Evolutionary conservation across 2,113 vertebrate genomes (phyloP), one percentile per base, ranked within the genome.

Genomic region (Perca flavescens): DNA sequence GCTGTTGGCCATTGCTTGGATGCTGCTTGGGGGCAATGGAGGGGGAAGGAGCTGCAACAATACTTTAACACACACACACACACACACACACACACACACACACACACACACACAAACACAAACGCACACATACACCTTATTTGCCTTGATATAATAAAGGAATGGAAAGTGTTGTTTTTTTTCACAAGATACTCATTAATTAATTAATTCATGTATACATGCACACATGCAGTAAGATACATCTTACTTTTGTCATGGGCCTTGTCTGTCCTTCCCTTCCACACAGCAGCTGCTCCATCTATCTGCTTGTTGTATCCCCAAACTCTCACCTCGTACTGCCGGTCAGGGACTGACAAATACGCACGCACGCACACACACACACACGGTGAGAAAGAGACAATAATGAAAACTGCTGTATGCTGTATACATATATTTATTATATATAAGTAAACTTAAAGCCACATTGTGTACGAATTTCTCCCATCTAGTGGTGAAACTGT

Each of bases 221-320:
- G 19, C 22, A 47, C 36, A 57, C 36, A 56, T 62, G 3, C 1
- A 56, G 49, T 19, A 34, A 58, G 16, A 4, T 15, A 46, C 46
- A 80, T 72, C 90, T 87, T 86, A 95, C 96, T 93, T 86, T 90
- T 80, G 0, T 75, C 91, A 1, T 94, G 94, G 5, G 92, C 92
- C 87, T 96, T 98, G 74, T 97, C 97, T 0, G 98, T 99, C 86
- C 95, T 96, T 82, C 98, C 98, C 80, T 97, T 98, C 98, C 98
- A 99, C 83, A 97, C 95, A 0, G 96, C 97, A 0, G 97, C 96
- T 0, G 97, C 97, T 82, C 97, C 97, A 0, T 99, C 98, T 69
- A 95, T 95, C 0, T 97, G 97, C 74, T 98, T 99, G 90, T 96
- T 98, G 92, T 97, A 97, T 0, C 97, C 96, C 94, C 97, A 97